Evolutionary conservation across 2,797 vertebrate genomes (phyloP), one percentile per base, ranked within the genome.

Genomic region (Myotis myotis): DNA sequence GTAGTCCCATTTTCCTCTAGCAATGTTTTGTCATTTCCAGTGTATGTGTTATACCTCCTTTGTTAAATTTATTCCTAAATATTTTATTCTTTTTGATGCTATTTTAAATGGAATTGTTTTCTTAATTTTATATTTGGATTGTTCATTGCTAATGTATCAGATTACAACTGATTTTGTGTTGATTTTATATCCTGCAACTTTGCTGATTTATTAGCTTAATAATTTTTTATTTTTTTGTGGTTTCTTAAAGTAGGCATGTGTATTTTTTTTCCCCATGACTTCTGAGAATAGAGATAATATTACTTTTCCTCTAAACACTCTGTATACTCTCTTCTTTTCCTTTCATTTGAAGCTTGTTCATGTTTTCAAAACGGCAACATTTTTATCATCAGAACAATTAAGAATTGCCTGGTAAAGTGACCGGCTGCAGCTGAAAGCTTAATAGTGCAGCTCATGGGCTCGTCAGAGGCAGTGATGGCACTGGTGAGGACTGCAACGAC

Each of bases 111-210:
- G 28, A 62, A 76, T 76, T 41, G 57, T 92, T 68, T 75, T 75
- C 68, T 93, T 74, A 85, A 78, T 70, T 85, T 78, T 88, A 30
- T 64, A 62, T 88, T 93, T 82, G 55, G 28, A 66, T 75, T 25
- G 12, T 82, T 88, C 57, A 30, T 82, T 75, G 55, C 36, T 66
- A 81, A 19, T 47, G 1, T 38, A 36, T 66, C 36, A 23, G 88
- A 80, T 72, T 93, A 41, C 7, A 68, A 36, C 33, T 66, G 33
- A 70, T 57, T 57, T 87, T 60, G 74, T 38, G 13, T 74, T 75
- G 79, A 71, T 38, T 91, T 76, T 92, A 64, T 70, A 23, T 60
- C 36, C 84, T 70, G n/a, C 38, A 62, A 94, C 23, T 80, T 72
- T 36, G 20, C 51, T 85, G 33, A 55, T 90, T 85, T 79, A 30